Base-by-base conservation (phyloP, 2,113 vertebrate species). In the Donacobius atricapilla region DNA sequence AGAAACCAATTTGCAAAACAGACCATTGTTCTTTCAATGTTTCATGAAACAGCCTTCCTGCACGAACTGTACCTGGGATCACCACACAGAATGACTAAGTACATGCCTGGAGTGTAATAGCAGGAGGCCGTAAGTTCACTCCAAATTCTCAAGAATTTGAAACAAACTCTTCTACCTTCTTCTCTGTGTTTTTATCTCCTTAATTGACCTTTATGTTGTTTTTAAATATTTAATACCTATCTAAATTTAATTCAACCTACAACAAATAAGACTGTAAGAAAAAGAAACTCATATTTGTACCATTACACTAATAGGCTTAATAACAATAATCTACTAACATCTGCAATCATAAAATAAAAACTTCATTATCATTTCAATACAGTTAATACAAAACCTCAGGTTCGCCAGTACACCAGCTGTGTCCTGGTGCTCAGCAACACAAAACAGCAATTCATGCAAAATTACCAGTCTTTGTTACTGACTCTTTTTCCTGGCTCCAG, bases 341-440 rank as follows among this genome's bases (percentile, higher is more conserved):
- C 97, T 97, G 94, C 96, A 97, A 97, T 97, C 96, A 96, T 97
- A 98, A 98, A 97, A 97, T 97, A 97, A 98, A 94, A 98, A 96
- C 97, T 97, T 98, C 92, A 98, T 98, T 98, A 98, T 96, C 96
- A 97, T 98, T 95, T 98, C 97, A 98, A 98, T 97, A 88, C 91
- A 96, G 96, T 97, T 93, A 94, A 97, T 96, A 94, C 95, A 97
- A 97, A 97, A 95, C 94, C 94, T 97, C 96, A 98, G 98, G 97
- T 98, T 98, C 54, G 30, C 96, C 93, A 96, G 92, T 96, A 87
- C 73, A 72, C 95, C 98, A 98, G 97, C 97, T 98, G 97, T 91
- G 97, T 96, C 96, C 96, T 97, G 94, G 94, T 95, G 97, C 92
- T 96, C 96, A 92, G 87, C 94, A 97, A 95, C 85, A 97, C 95